A percentile compares a stretch with the other conserved stretches of the same genome.
phyloP scores from a whole-genome alignment of 2,888 invertebrate genomes.

The Neoitamus cyanurus region DNA sequence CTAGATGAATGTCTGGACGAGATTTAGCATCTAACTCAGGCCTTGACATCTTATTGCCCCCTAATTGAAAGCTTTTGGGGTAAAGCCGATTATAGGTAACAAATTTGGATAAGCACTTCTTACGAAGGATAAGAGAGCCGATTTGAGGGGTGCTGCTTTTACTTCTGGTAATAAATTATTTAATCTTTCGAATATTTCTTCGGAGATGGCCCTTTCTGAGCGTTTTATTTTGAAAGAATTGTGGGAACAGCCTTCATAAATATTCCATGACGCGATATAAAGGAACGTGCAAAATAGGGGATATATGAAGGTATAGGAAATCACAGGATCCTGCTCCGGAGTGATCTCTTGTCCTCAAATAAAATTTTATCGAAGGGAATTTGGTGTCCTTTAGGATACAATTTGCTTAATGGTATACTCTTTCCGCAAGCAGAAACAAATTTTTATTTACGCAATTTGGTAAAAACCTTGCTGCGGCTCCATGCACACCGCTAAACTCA shows the following conservation, averaged over 20 bases:
- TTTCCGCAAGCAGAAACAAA: not conserved
- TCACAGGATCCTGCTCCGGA: not conserved
- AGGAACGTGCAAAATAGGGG: not conserved
- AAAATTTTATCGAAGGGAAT: not conserved
- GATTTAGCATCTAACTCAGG: not conserved
- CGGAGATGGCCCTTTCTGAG: not conserved
- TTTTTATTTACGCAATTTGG: not conserved
- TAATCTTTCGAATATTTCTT: not conserved
- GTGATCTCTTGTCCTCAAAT: not conserved
- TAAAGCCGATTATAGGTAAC: not conserved
- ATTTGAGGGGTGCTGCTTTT: not conserved
- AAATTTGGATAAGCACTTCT: not conserved
- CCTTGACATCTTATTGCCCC: not conserved
- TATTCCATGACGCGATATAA: slow-evolving; percentile 1
- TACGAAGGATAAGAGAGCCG: not conserved
- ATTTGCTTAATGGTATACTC: not conserved
- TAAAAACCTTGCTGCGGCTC: not conserved
- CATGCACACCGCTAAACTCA: not conserved
- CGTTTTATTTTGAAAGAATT: not conserved
- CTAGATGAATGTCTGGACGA: not conserved
- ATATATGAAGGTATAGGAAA: not conserved
- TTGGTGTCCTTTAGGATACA: not conserved
- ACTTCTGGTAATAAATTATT: not conserved
- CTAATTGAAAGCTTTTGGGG: not conserved
- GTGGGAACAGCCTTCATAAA: not conserved